Evolutionary conservation across 2,888 invertebrate species (phyloP), one percentile per base, ranked within the genome.

Genomic region (Drosophila prostipennis): DNA sequence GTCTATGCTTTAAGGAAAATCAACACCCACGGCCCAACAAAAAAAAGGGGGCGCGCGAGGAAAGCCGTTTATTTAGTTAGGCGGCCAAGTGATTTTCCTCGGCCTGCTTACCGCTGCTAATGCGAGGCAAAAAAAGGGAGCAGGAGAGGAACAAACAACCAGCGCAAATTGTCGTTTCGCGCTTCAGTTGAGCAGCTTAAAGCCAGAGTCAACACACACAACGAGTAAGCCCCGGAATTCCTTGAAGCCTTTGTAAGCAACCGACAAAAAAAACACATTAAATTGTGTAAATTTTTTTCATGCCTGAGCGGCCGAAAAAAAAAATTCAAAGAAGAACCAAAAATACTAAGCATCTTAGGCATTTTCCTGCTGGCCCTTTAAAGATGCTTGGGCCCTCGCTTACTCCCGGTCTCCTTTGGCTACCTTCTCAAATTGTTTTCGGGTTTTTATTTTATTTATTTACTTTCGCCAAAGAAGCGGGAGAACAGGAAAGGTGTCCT

Each of bases 101-200:
- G 52, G 79, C 74, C 72, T 78, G 61, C 70, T 76, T 73, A 69
- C 64, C 65, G 72, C 64, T 49, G 61, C 75, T 78, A 83, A 77
- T 84, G 79, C 76, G 81, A 26, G 36, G 59, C 23, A 42, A 61
- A 61, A 42, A 40, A 23, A 29, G 45, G 46, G 23, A 26, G n/a
- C 36, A 42, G 57, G 43, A 7, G 39, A 37, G 64, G 58, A 72
- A 64, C 78, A 76, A 83, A 78, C 74, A 80, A 78, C 71, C 65
- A 54, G 79, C 81, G 74, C 79, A 82, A 82, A 87, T 84, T 82
- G 84, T 72, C 87, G 77, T 83, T 85, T 83, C 76, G 83, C 85
- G 88, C 86, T 77, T 87, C 76, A 86, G 86, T 82, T 87, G 86
- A 83, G 85, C 82, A 75, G 84, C 84, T 87, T 85, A 78, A 87